Conservation (phyloP, 2,888 invertebrate genomes). For the Lepidonotus clava region DNA sequence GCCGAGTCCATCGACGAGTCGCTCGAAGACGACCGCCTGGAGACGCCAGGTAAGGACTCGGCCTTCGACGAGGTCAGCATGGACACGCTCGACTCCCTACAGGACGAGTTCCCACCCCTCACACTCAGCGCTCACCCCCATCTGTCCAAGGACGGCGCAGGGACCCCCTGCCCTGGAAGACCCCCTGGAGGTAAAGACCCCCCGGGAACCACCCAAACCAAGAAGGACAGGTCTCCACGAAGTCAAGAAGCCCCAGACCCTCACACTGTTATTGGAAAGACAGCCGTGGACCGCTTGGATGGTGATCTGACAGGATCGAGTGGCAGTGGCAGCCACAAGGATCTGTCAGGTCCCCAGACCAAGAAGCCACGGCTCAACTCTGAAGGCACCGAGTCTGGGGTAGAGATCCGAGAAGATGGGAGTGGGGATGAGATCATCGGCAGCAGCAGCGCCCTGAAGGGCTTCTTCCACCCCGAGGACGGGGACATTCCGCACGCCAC, state of each 20-base stretch:
- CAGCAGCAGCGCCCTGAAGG: neutral
- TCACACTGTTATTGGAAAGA: neutral
- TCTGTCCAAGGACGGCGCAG: neutral
- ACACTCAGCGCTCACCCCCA: neutral
- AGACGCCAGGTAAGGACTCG: constrained; percentile 44
- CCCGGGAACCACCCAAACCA: neutral
- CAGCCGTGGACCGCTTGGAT: neutral
- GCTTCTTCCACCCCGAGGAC: neutral
- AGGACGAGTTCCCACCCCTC: constrained; percentile 28
- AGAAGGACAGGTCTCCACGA: no score
- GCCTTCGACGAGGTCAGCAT: constrained; percentile 38
- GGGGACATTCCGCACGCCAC: neutral
- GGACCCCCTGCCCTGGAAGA: constrained; percentile 2
- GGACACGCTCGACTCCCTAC: constrained; percentile 21
- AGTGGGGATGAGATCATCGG: constrained; percentile 8
- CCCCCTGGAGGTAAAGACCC: constrained; percentile 28
- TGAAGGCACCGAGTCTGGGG: constrained; percentile 4
- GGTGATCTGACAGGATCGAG: neutral
- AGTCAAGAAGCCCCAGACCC: neutral
- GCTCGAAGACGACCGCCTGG: constrained; percentile 15
- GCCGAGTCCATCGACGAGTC: constrained; percentile 55
- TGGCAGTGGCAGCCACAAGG: neutral
- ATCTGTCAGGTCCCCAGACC: neutral
- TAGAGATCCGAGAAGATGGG: neutral
- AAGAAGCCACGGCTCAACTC: constrained; percentile 28